These are phyloP conservation scores for Zhengitettix transpicula DNA, from an alignment of 2,888 invertebrate species.

Conservation along the genomic window DNA sequence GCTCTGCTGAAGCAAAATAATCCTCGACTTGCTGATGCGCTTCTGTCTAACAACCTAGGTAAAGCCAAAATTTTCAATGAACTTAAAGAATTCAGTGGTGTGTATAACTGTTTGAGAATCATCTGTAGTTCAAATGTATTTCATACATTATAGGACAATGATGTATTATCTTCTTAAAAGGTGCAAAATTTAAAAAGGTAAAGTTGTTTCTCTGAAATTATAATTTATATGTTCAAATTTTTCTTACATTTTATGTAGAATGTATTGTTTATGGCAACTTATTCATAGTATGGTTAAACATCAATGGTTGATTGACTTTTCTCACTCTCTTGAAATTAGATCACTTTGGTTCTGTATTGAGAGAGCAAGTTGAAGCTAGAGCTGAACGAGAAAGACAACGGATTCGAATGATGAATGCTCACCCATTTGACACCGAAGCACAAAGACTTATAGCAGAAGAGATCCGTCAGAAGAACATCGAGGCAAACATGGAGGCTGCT, in stretches of 20 bases:
- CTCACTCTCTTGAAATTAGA: slow-evolving; percentile 29
- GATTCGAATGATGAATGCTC: slow-evolving; percentile 76
- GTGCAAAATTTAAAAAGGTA: too few relatives aligned
- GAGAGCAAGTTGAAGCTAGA: slow-evolving; percentile 66
- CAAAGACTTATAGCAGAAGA: slow-evolving; percentile 91
- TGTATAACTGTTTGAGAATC: too few relatives aligned
- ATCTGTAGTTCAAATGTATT: too few relatives aligned
- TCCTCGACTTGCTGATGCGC: slow-evolving; percentile 78
- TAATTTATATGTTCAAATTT: too few relatives aligned
- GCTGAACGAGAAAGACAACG: slow-evolving; percentile 70
- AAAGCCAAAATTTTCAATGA: slow-evolving; percentile 12
- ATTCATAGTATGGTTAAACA: too few relatives aligned
- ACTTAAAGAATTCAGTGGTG: too few relatives aligned
- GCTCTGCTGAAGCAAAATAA: slow-evolving; percentile 86
- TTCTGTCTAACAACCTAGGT: slow-evolving; percentile 70
- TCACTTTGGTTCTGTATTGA: slow-evolving; percentile 58
- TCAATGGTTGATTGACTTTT: too few relatives aligned
- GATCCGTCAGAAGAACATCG: slow-evolving; percentile 88
- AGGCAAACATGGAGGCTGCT: slow-evolving; percentile 96
- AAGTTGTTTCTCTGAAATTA: too few relatives aligned
- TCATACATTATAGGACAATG: too few relatives aligned
- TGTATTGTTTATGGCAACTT: too few relatives aligned
- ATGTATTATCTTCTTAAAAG: too few relatives aligned
- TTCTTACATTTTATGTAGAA: too few relatives aligned
- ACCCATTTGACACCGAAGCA: slow-evolving; percentile 91